phyloP scores from a whole-genome alignment of 2,797 vertebrate genomes.

The Enteromius fasciolatus region DNA sequence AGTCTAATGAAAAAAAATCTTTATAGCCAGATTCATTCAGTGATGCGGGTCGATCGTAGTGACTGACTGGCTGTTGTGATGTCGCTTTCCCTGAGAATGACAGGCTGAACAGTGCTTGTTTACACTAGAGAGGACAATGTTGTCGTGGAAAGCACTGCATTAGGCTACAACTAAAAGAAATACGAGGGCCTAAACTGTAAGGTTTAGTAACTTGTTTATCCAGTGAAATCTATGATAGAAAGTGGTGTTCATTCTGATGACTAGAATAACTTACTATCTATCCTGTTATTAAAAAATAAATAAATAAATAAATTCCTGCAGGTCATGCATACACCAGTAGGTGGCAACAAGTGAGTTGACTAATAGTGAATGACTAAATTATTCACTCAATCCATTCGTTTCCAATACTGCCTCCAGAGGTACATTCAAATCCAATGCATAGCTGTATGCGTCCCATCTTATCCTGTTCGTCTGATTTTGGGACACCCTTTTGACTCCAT shows the following conservation, averaged over 20 bases:
- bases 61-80: not conserved
- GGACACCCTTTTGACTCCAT: not conserved
- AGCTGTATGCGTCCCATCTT: not conserved
- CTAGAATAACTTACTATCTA: not conserved
- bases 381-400: not conserved
- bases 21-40: not conserved
- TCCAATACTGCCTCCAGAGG: not conserved
- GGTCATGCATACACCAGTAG: not conserved
- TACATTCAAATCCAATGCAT: not conserved
- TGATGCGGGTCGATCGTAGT: not conserved
- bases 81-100: not conserved
- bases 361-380: not conserved
- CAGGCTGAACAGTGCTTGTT: constrained; percentile 5
- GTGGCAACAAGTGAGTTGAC: not conserved
- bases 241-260: not conserved
- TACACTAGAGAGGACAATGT: not conserved
- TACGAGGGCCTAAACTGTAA: not conserved
- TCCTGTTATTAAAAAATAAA: not conserved
- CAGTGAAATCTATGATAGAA: too few species aligned
- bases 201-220: not conserved
- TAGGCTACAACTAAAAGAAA: not conserved
- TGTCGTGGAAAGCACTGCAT: not conserved
- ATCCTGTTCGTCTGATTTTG: not conserved
- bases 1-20: not conserved
- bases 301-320: not conserved